Evolutionary conservation across 2,888 invertebrate species (phyloP).

Genomic region (Eupelmus urozonus): DNA sequence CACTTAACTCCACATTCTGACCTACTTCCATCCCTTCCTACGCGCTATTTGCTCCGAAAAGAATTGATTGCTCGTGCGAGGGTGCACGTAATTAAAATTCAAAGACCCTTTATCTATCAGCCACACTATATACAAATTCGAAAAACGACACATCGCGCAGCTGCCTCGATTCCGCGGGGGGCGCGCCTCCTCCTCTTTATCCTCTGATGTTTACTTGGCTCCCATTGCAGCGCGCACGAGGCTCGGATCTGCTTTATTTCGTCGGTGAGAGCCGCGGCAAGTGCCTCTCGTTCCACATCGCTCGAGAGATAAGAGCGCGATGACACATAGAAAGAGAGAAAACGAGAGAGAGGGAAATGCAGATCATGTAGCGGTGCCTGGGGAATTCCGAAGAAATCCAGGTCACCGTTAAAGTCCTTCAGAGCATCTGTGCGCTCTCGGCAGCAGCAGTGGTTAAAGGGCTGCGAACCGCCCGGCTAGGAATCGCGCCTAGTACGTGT

Average conservation of each 20-base stretch:
- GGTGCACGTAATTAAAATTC: neutral
- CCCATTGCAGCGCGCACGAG: neutral
- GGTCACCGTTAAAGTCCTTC: slow-evolving; percentile 48
- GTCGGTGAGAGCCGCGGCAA: slow-evolving; percentile 37
- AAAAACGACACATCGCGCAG: too few species aligned
- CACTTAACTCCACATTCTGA: too few species aligned
- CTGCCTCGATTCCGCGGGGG: too few species aligned
- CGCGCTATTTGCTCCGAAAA: too few species aligned
- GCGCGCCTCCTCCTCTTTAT: too few species aligned
- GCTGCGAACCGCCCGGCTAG: too few species aligned
- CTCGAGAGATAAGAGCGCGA: slow-evolving; percentile 39
- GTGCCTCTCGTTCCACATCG: slow-evolving; percentile 47
- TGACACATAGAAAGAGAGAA: slow-evolving; percentile 26
- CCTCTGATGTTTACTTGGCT: slow-evolving; percentile 19
- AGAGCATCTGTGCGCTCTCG: too few species aligned
- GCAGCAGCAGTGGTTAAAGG: too few species aligned
- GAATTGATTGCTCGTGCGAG: neutral
- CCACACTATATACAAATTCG: too few species aligned
- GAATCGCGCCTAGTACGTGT: too few species aligned
- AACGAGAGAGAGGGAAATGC: neutral
- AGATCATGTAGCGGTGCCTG: neutral
- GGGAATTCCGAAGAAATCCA: slow-evolving; percentile 52
- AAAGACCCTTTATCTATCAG: too few species aligned
- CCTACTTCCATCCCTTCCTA: too few species aligned
- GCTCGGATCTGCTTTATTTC: slow-evolving; percentile 42